Base-by-base conservation (phyloP, 2,113 vertebrate genomes). In the Struthio camelus region DNA sequence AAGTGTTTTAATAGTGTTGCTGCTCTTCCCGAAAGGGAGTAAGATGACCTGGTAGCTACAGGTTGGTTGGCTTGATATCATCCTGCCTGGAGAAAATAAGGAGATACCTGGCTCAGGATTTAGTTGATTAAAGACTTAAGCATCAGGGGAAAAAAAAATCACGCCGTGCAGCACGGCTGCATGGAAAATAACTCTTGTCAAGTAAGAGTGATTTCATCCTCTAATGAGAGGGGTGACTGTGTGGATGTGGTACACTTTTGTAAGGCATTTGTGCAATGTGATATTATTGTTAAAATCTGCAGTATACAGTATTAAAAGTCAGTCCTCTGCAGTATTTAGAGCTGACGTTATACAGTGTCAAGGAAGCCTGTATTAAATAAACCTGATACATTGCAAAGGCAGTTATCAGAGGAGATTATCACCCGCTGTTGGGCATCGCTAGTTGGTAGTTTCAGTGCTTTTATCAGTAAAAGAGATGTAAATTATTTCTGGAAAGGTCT, bases 141-240 rank as follows among this genome's bases (percentile, higher is more conserved):
- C 85, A 80, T 58, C 53, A 72, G 85, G 82, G n/a, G n/a, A n/a
- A 70, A 94, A 92, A 90, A 86, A 85, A 92, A 95, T 87, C 78
- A 73, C 92, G 84, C 95, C 80, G 34, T 79, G 86, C 89, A 66
- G 27, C 12, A 22, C 87, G 91, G 89, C 87, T 86, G 0, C 32
- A 80, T 95, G 93, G 95, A 96, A 95, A 95, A 95, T 89, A 96
- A 92, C 89, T 82, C 87, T 83, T 95, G 95, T 87, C 91, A 78
- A 85, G 46, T 6, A 58, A 65, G 51, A 85, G 80, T 64, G 1
- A 88, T 83, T 96, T 80, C 67, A 72, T 58, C 51, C 81, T 91
- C 85, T 1, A 14, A 2, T 23, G 7, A 2, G 16, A 95, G 93
- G 81, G 85, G 89, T 96, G 90, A 65, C 88, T 90, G 50, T 65